Evolutionary conservation across 2,113 vertebrate genomes (phyloP).

Genomic region (Cynopterus brachyotis): DNA sequence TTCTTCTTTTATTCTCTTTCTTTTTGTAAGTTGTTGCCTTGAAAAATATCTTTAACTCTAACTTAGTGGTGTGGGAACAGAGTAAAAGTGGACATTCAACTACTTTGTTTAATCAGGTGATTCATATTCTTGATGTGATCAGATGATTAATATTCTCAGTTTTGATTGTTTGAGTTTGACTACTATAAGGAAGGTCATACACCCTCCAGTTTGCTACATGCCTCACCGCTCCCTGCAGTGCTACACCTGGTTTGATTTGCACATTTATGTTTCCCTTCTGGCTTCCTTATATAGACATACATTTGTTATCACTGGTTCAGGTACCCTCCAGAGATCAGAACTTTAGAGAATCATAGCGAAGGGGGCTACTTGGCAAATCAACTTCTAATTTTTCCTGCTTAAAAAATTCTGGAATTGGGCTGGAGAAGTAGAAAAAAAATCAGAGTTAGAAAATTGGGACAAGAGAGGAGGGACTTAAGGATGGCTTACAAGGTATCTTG

Average conservation of each 20-base stretch:
- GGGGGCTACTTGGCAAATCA: neutral
- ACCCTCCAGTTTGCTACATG: neutral
- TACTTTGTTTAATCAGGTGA: conserved; percentile 8
- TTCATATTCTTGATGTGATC: neutral
- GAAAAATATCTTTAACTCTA: neutral
- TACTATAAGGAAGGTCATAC: neutral
- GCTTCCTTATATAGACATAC: neutral
- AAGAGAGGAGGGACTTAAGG: neutral
- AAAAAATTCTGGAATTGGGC: neutral
- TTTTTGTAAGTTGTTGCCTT: neutral
- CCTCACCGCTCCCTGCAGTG: neutral
- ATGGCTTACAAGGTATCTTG: neutral
- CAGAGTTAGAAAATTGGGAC: neutral
- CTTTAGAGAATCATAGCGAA: neutral
- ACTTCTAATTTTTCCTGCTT: neutral
- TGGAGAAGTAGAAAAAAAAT: neutral
- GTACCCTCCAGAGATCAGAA: neutral
- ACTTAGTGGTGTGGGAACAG: neutral
- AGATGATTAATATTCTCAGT: neutral
- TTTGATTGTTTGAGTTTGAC: neutral
- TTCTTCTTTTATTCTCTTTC: neutral
- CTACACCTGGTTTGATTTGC: neutral
- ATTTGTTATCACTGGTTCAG: neutral
- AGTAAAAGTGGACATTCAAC: neutral
- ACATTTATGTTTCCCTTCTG: neutral